Evolutionary conservation across 1,140 invertebrate species (phyloP), one percentile per base, ranked within the genome.

Genomic region (Hycleus phaleratus): DNA sequence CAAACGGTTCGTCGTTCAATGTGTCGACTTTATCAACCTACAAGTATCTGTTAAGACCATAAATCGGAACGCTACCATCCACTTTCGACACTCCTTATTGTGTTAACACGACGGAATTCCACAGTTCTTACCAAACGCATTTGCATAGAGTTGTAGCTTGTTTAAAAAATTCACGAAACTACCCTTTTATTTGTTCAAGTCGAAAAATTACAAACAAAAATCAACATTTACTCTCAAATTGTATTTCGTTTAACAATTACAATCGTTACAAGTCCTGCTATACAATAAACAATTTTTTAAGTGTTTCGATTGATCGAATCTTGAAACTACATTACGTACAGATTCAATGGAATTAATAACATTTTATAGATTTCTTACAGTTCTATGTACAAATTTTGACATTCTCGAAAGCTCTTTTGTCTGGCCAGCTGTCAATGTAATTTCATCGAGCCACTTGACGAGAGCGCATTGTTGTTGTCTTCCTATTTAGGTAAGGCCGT

Each of bases 21-120:
- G 10, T 56, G 58, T 63, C 55, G 59, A 54, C 57, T 52, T 63
- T 64, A 64, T 64, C 62, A 45, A 53, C 62, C 59, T 61, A 64
- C 62, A 64, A 61, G 62, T 51, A 58, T 61, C 56, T 55, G 56
- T 53, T 64, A 40, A 49, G 38, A 54, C 61, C 59, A 56, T 64
- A 64, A 64, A 64, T 64, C 56, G 32, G 50, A 45, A 26, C 24
- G 62, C 62, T 64, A 64, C 62, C 58, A 64, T 61, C 58, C 55
- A 58, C 55, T 59, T 60, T 63, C 51, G 59, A 61, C 62, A 64
- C 62, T 61, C 62, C 62, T 57, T 58, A 56, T 61, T 60, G 51
- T 64, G 56, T 59, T 56, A 59, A 62, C 60, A 59, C 45, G 57
- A 58, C 47, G 49, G 47, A 61, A 57, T 57, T 61, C 46, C 54